These are phyloP conservation scores for Tachysurus fulvidraco DNA, from an alignment of 2,113 vertebrate genomes.

Conservation along the genomic window DNA sequence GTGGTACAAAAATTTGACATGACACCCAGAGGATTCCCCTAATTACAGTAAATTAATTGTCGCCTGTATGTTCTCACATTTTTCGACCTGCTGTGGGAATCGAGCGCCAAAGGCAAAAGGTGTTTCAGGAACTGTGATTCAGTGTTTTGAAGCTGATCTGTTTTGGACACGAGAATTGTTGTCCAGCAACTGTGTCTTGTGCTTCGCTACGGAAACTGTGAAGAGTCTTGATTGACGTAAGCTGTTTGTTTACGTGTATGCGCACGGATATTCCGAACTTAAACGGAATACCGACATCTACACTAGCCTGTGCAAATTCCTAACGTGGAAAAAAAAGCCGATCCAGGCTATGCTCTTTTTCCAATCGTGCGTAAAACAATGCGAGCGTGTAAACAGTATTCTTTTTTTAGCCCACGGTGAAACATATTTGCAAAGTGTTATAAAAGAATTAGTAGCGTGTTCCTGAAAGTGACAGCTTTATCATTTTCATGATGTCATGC, in stretches of 20 bases:
- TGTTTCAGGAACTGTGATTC: conserved; percentile 1
- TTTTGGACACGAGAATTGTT: neutral
- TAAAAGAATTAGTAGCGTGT: no score
- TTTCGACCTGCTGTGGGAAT: conserved; percentile 47
- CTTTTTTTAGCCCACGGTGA: neutral
- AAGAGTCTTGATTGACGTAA: neutral
- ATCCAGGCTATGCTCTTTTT: neutral
- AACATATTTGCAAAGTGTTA: neutral
- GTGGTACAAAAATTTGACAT: conserved; percentile 71
- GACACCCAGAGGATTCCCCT: conserved; percentile 79
- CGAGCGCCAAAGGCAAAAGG: neutral
- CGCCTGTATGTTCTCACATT: conserved; percentile 42
- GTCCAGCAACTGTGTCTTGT: neutral
- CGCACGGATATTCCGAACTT: neutral
- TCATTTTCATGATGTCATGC: neutral
- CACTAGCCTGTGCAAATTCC: neutral
- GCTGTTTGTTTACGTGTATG: neutral
- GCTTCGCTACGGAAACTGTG: conserved; percentile 7
- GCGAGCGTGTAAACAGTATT: neutral
- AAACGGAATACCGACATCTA: neutral
- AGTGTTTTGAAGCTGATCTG: neutral
- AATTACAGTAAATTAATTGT: conserved; percentile 75
- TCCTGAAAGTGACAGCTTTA: neutral
- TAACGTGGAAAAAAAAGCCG: neutral
- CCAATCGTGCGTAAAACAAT: neutral